These are phyloP conservation scores for Pachycephala philippinensis DNA, from an alignment of 2,113 vertebrate genomes.

Conservation along the genomic window DNA sequence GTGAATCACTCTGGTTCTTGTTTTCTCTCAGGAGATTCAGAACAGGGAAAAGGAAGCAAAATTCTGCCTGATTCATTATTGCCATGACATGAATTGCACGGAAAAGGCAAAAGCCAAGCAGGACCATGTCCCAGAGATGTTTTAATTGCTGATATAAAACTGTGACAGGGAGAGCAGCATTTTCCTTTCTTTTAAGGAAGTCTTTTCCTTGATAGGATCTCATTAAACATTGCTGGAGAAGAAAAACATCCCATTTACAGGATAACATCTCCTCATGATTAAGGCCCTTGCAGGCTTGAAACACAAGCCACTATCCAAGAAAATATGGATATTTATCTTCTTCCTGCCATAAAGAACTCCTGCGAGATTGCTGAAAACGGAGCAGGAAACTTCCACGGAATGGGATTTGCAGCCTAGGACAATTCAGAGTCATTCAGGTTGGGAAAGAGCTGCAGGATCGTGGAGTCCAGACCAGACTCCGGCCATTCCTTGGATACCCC, in stretches of 20 bases:
- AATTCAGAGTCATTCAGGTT: accelerated
- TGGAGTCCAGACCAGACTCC: too few relatives aligned
- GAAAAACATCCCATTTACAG: neutral
- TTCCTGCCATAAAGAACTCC: neutral
- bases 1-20: neutral
- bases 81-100: accelerated
- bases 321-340: neutral
- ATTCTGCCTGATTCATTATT: neutral
- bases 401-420: neutral
- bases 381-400: neutral
- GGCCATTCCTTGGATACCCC: neutral
- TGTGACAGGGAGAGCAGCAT: neutral
- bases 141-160: neutral
- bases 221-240: neutral
- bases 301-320: neutral
- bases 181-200: neutral
- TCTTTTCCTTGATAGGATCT: neutral
- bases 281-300: conserved; percentile 12
- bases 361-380: accelerated
- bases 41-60: neutral
- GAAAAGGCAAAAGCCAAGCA: neutral
- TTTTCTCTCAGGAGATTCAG: neutral
- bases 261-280: neutral
- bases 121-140: neutral
- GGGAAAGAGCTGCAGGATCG: neutral